phyloP scores from a whole-genome alignment of 1,140 invertebrate species.

The Drosophila ohnishii region DNA sequence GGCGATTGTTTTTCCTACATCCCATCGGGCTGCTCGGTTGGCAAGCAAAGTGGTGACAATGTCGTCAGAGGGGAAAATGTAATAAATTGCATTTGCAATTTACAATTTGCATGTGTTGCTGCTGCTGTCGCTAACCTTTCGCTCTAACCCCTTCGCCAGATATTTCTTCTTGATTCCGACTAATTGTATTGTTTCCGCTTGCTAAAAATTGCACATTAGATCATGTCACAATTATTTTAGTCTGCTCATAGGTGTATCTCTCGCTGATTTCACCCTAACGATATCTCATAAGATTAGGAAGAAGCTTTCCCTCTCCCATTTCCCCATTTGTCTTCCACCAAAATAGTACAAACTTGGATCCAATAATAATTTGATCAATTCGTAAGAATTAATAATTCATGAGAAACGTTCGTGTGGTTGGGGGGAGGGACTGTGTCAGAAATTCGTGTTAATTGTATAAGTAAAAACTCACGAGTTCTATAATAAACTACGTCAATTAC shows the following conservation, averaged over 20 bases:
- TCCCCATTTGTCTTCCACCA: neutral
- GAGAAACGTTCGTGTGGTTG: constrained; percentile 6
- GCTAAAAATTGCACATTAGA: constrained; percentile 77
- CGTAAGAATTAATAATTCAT: constrained; percentile 22
- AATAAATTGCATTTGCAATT: constrained; percentile 71
- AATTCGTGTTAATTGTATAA: constrained; percentile 38
- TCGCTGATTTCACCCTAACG: constrained; percentile 3
- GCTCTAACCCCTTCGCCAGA: constrained; percentile 28
- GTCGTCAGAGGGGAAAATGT: constrained; percentile 61
- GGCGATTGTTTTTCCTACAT: constrained; percentile 43
- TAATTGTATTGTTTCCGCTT: constrained; percentile 50
- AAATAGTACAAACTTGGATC: neutral
- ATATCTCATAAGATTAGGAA: constrained; percentile 31
- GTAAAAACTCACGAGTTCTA: constrained; percentile 27
- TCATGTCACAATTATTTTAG: constrained; percentile 75
- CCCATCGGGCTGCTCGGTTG: constrained; percentile 29
- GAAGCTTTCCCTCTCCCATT: neutral
- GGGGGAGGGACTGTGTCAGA: neutral
- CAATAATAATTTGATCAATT: constrained; percentile 10
- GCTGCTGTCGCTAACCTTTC: constrained; percentile 29
- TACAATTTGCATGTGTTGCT: constrained; percentile 41
- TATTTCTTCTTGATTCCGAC: constrained; percentile 32
- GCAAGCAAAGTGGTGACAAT: constrained; percentile 46
- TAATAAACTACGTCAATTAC: constrained; percentile 51
- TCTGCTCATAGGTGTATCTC: constrained; percentile 27